A percentile compares a stretch with the other conserved stretches of the same genome.
These are phyloP conservation scores for Poecilia velifera DNA, from an alignment of 2,797 vertebrate genomes.

Conservation along the genomic window DNA sequence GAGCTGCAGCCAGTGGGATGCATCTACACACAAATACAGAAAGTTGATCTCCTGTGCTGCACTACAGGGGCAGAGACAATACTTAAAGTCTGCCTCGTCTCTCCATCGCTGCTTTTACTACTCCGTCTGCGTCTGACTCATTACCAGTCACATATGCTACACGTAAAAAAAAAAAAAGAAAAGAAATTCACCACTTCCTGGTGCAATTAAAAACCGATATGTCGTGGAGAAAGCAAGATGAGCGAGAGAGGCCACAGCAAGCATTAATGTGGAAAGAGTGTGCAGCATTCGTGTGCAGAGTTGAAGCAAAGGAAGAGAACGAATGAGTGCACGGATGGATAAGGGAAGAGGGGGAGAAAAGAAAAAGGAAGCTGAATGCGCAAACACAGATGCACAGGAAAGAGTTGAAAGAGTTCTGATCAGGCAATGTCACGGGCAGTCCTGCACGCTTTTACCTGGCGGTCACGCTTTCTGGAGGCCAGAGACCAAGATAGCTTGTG, in stretches of 20 bases:
- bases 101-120: constrained; percentile 35
- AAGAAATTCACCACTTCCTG: constrained; percentile 22
- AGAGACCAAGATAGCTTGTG: constrained; percentile 89
- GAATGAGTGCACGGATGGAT: constrained; percentile 41
- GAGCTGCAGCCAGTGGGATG: constrained; percentile 53
- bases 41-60: constrained; percentile 50
- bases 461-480: constrained; percentile 88
- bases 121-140: constrained; percentile 39
- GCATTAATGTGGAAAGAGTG: constrained; percentile 53
- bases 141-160: constrained; percentile 17
- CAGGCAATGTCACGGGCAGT: constrained; percentile 82
- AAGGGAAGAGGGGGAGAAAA: constrained; percentile 27
- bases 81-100: constrained; percentile 53
- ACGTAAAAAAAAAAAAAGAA: constrained; percentile 1
- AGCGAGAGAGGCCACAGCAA: constrained; percentile 70
- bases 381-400: constrained; percentile 74
- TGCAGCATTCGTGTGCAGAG: constrained; percentile 63
- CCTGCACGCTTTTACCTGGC: constrained; percentile 85
- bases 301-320: constrained; percentile 51
- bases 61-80: constrained; percentile 40
- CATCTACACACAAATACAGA: constrained; percentile 49
- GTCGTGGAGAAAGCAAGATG: constrained; percentile 50
- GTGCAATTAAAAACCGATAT: constrained; percentile 38
- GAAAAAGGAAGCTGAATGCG: constrained; percentile 58
- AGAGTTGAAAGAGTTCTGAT: constrained; percentile 73